Evolutionary conservation across 2,888 invertebrate genomes (phyloP), one percentile per base, ranked within the genome.

Genomic region (Nomada lathburiana): DNA sequence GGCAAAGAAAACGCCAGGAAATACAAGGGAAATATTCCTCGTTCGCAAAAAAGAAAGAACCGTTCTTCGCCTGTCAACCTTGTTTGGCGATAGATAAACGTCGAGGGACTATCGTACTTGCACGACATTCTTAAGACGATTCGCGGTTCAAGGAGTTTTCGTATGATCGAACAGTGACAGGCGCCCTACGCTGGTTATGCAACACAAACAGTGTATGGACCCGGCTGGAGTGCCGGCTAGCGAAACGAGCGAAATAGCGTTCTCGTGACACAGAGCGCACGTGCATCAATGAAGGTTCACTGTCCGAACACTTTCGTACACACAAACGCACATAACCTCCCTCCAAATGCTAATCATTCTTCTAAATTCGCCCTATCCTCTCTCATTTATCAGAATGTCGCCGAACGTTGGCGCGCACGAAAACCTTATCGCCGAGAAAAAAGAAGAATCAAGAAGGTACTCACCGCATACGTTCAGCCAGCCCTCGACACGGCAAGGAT

Each of bases 381-480:
- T 11, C 3, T 2, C 73, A 11, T 36, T 50, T 20, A 13, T n/a
- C 65, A n/a, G 20, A 2, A 60, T 62, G 47, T 42, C 52, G 18
- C 42, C 26, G 0, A 42, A 26, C 44, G 18, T 23, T 63, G 50
- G 26, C 16, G 23, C 20, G 16, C 13, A 59, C 23, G n/a, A 64
- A 44, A 44, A n/a, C 50, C 9, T 11, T 2, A n/a, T 18, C 18
- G 20, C 36, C 44, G 9, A 2, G n/a, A 18, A 20, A 47, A 20
- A 44, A 20, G 36, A 69, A 11, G 18, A 79, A 53, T 60, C 13
- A 29, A 57, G 9, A 62, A 59, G 18, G 36, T 47, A 93, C 95
- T 94, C 87, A 95, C 95, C 95, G 91, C 95, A 95, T 88, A 95
- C 94, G 89, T 95, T 95, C 86, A 95, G 94, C 95, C 95, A 95